Percentiles rank a stretch among this genome's conserved stretches.
These are phyloP conservation scores for Thymallus thymallus DNA, from an alignment of 2,113 vertebrate species.

Conservation along the genomic window DNA sequence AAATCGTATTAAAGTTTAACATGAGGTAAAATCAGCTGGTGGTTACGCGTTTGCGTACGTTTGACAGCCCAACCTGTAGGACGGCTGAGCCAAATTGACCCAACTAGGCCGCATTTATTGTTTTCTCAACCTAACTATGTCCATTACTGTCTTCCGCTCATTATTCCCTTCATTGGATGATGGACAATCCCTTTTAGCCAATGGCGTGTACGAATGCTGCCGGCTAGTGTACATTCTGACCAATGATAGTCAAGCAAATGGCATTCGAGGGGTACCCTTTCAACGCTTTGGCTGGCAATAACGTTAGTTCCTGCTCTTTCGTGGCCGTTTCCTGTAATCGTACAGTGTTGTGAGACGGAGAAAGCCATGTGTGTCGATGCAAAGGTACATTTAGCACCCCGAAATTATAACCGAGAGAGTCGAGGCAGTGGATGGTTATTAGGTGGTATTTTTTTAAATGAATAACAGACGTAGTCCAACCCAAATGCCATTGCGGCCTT, in stretches of 20 bases:
- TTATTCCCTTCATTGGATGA: slow-evolving; percentile 29
- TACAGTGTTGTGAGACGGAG: slow-evolving; percentile 84
- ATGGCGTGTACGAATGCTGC: slow-evolving; percentile 36
- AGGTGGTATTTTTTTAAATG: slow-evolving; percentile 50
- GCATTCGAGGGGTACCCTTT: slow-evolving; percentile 44
- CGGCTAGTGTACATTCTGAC: slow-evolving; percentile 38
- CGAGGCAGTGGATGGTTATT: slow-evolving; percentile 57
- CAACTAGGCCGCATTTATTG: slow-evolving; percentile 76
- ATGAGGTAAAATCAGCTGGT: slow-evolving; percentile 3
- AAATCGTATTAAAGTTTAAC: not conserved
- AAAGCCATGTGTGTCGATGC: slow-evolving; percentile 84
- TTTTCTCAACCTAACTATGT: slow-evolving; percentile 67
- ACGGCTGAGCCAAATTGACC: slow-evolving; percentile 54
- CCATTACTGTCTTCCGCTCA: slow-evolving; percentile 59
- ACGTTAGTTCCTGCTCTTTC: slow-evolving; percentile 80
- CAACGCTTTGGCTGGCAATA: slow-evolving; percentile 64
- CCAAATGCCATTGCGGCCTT: slow-evolving; percentile 78
- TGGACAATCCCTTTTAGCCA: slow-evolving; percentile 35
- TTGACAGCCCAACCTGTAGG: slow-evolving; percentile 34
- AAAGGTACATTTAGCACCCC: slow-evolving; percentile 80
- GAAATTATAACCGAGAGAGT: slow-evolving; percentile 64
- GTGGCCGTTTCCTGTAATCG: slow-evolving; percentile 83
- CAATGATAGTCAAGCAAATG: slow-evolving; percentile 53
- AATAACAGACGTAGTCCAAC: slow-evolving; percentile 57
- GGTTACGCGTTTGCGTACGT: too few relatives aligned